Evolutionary conservation across 1,140 invertebrate species (phyloP), one percentile per base, ranked within the genome.

Genomic region (Lasioglossum albipes): DNA sequence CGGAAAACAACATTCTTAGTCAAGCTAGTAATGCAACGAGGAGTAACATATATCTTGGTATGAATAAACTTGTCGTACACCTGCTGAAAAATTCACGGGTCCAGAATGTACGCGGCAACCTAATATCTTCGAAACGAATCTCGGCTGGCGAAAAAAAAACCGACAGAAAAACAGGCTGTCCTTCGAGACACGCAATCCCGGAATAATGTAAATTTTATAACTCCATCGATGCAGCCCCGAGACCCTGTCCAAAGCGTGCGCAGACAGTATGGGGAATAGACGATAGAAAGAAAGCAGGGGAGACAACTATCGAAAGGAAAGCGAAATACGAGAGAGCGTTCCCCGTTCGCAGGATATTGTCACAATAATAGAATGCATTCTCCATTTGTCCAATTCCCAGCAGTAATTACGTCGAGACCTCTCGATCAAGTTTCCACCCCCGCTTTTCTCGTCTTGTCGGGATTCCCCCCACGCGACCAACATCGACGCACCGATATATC

Each of bases 301-400:
- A 57, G 20, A 57, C 16, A 57, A 57, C 52, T 52, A 18, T 18
- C 52, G 52, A 52, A 52, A 52, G 1, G 52, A 16, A 52, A 52
- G 16, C 52, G n/a, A n/a, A 57, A 57, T n/a, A 57, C 18, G 54
- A 57, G 18, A 4, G 18, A 7, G 18, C 20, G 27, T 27, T 27
- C 27, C 27, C 27, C 27, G 27, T 27, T 27, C 27, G 27, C 27
- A 27, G 27, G 5, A n/a, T 7, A 2, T 73, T 71, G 75, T 57
- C 78, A 81, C 83, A 85, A 87, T 88, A 88, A 88, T 84, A 88
- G 87, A 89, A 86, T 86, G 87, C 76, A 84, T 88, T 87, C 86
- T 88, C 84, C 84, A 90, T 90, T 90, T 86, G 85, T 88, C 79
- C 88, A 89, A 89, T 90, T 88, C 85, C 87, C 87, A 86, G 52